Conservation (phyloP, 2,888 invertebrate genomes). For the Phytoseiulus persimilis region DNA sequence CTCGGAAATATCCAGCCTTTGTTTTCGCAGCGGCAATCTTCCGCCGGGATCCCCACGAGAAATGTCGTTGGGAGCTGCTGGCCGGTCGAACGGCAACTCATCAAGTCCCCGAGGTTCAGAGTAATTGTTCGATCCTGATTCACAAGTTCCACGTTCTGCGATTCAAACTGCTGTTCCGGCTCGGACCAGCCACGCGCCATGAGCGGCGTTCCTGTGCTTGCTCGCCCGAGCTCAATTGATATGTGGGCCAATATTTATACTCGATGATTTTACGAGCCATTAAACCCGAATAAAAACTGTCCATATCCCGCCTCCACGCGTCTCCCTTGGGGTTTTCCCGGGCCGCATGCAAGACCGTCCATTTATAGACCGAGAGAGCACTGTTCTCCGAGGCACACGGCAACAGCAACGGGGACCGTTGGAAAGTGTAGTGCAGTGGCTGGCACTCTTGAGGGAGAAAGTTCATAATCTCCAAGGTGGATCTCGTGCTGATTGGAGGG, state of each 20-base stretch:
- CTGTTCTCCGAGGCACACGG: background rate
- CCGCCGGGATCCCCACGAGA: too few relatives aligned
- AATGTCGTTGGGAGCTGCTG: too few relatives aligned
- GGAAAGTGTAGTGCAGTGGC: background rate
- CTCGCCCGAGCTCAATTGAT: background rate
- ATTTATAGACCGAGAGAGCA: background rate
- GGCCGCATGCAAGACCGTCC: background rate
- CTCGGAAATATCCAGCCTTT: too few relatives aligned
- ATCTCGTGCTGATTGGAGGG: background rate
- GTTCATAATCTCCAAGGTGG: background rate
- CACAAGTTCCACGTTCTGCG: too few relatives aligned
- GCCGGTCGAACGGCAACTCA: too few relatives aligned
- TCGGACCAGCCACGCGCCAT: background rate
- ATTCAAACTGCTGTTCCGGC: background rate
- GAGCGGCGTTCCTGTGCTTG: background rate
- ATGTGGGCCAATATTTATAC: constrained; percentile 37
- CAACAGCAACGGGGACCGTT: background rate
- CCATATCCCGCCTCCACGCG: background rate
- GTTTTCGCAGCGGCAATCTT: too few relatives aligned
- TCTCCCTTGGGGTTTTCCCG: background rate
- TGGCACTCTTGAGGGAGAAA: too few relatives aligned
- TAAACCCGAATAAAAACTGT: constrained; percentile 21
- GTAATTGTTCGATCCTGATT: too few relatives aligned
- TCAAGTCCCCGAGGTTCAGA: too few relatives aligned
- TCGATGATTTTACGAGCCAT: constrained; percentile 34